These are phyloP conservation scores for Ostrea edulis DNA, from an alignment of 1,140 invertebrate genomes.

Conservation along the genomic window DNA sequence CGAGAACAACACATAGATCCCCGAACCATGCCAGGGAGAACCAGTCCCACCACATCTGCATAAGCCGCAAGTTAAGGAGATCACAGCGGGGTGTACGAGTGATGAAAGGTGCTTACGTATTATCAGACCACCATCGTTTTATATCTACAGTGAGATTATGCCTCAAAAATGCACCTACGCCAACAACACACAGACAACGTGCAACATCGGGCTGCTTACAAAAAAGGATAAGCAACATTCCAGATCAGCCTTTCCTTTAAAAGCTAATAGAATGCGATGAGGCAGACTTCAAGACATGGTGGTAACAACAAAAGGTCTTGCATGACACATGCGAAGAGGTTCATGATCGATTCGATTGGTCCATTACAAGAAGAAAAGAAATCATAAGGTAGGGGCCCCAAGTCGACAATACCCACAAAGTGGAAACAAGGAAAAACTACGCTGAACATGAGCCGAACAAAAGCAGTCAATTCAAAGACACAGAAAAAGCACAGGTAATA, in stretches of 20 bases:
- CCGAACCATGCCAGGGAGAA: slow-evolving; percentile 56
- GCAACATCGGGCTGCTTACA: slow-evolving; percentile 49
- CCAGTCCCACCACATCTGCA: slow-evolving; percentile 64
- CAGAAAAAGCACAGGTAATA: slow-evolving; percentile 54
- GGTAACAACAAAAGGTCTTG: not conserved
- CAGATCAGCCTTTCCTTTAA: too few relatives aligned
- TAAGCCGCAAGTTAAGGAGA: slow-evolving; percentile 52
- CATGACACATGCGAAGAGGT: slow-evolving; percentile 42
- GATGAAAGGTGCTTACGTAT: slow-evolving; percentile 56
- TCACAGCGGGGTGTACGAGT: slow-evolving; percentile 58
- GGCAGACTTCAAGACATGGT: not conserved
- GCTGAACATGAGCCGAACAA: slow-evolving; percentile 54
- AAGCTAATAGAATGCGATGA: slow-evolving; percentile 34
- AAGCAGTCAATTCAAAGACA: slow-evolving; percentile 54
- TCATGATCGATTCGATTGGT: too few relatives aligned
- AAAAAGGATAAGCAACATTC: not conserved
- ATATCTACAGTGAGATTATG: too few relatives aligned
- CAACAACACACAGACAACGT: slow-evolving; percentile 20
- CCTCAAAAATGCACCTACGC: slow-evolving; percentile 33
- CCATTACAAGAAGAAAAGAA: slow-evolving; percentile 34
- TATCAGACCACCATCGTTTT: slow-evolving; percentile 57
- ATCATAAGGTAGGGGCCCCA: slow-evolving; percentile 59
- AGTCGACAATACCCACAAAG: slow-evolving; percentile 17
- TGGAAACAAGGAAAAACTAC: slow-evolving; percentile 49
- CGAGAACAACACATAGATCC: slow-evolving; percentile 56